A percentile compares a stretch with the other conserved stretches of the same genome.
These are phyloP conservation scores for Suricata suricatta DNA, from an alignment of 2,113 vertebrate genomes.

Conservation along the genomic window DNA sequence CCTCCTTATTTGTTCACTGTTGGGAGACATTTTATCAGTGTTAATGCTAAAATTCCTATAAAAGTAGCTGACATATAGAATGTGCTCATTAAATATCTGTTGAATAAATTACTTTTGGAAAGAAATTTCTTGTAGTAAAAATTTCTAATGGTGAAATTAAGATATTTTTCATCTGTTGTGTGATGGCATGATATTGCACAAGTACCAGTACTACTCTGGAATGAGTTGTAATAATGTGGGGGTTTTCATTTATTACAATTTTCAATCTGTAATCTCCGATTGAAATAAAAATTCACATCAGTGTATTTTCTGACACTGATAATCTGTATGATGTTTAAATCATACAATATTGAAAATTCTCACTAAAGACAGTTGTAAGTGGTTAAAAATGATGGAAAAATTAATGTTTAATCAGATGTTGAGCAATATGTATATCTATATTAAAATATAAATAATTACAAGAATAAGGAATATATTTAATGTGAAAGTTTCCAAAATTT, in stretches of 20 bases:
- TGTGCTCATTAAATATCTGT: not conserved
- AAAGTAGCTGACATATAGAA: not conserved
- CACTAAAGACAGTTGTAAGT: not conserved
- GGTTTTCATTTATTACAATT: not conserved
- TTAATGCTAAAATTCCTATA: not conserved
- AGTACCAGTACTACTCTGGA: not conserved
- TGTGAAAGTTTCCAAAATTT: not conserved
- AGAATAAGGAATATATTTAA: not conserved
- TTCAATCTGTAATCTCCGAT: not conserved
- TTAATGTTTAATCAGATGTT: not conserved
- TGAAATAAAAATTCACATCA: not conserved
- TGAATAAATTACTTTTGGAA: not conserved
- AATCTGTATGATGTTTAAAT: not conserved
- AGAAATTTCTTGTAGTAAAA: not conserved
- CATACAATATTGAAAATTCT: not conserved
- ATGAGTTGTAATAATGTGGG: not conserved
- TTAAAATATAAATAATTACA: not conserved
- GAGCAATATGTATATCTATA: not conserved
- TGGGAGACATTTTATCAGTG: not conserved
- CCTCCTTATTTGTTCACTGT: not conserved
- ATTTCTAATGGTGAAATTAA: not conserved
- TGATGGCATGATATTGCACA: not conserved
- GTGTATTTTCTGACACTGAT: not conserved
- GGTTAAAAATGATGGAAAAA: not conserved
- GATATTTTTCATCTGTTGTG: not conserved